These are phyloP conservation scores for Bufo gargarizans DNA, from an alignment of 2,113 vertebrate species.

Conservation along the genomic window DNA sequence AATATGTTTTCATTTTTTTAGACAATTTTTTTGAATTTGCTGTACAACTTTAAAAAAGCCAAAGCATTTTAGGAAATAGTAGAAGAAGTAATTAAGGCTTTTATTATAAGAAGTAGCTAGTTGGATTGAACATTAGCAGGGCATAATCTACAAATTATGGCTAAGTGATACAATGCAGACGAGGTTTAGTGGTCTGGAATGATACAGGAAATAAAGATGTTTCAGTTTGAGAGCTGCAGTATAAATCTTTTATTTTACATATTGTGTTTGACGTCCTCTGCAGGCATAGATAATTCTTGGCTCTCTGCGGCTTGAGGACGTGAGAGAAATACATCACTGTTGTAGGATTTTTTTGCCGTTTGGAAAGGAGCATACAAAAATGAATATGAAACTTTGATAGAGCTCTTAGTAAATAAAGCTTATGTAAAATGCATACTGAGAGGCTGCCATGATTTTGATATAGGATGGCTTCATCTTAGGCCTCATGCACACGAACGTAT, in stretches of 20 bases:
- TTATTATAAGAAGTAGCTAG: slow-evolving; percentile 47
- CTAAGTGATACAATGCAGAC: slow-evolving; percentile 59
- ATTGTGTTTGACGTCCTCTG: slow-evolving; percentile 57
- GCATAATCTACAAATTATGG: slow-evolving; percentile 58
- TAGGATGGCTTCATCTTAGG: not conserved
- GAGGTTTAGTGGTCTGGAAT: slow-evolving; percentile 58
- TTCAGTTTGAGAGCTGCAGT: slow-evolving; percentile 54
- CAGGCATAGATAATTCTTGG: slow-evolving; percentile 59
- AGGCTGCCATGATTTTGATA: not conserved
- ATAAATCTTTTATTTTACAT: slow-evolving; percentile 61
- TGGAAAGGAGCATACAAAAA: slow-evolving; percentile 38
- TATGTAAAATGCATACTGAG: not conserved
- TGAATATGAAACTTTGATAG: slow-evolving; percentile 7
- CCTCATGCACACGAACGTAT: no score
- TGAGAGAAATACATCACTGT: slow-evolving; percentile 55
- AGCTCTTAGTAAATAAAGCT: slow-evolving; percentile 43
- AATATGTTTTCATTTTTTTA: slow-evolving; percentile 39
- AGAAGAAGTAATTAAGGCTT: slow-evolving; percentile 50
- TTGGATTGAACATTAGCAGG: slow-evolving; percentile 53
- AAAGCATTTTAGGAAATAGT: slow-evolving; percentile 48
- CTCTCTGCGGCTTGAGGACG: slow-evolving; percentile 55
- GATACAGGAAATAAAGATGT: slow-evolving; percentile 59
- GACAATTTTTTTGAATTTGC: slow-evolving; percentile 20
- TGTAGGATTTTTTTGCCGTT: slow-evolving; percentile 44
- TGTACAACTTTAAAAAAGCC: slow-evolving; percentile 38